These are phyloP conservation scores for mouse (Mus musculus) DNA, from an alignment of 2,113 vertebrate genomes.

Conservation along the genomic window DNA sequence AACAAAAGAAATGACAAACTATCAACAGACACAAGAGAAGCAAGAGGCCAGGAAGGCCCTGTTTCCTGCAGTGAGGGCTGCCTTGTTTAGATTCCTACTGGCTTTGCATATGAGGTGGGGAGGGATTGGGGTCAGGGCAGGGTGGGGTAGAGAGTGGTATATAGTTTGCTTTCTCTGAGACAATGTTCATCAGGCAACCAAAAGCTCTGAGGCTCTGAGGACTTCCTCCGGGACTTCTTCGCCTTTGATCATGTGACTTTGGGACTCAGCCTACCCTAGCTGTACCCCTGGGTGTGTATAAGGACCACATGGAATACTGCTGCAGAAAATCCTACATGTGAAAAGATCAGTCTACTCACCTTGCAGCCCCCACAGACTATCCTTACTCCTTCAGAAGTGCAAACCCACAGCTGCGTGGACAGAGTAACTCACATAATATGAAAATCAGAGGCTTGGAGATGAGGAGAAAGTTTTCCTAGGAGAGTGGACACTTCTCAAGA, in stretches of 20 bases:
- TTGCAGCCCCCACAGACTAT: not conserved
- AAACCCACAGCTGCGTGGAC: not conserved
- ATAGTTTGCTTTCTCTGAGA: not conserved
- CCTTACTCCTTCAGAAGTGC: not conserved
- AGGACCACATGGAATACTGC: slow-evolving; percentile 3
- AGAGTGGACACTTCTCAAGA: not conserved
- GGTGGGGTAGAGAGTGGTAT: not conserved
- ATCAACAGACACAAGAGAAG: slow-evolving; percentile 31
- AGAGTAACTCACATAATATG: not conserved
- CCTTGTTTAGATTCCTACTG: not conserved
- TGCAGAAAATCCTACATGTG: not conserved
- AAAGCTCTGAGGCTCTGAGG: slow-evolving; percentile 11
- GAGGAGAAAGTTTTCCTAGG: not conserved
- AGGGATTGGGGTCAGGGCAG: not conserved
- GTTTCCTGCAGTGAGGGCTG: not conserved
- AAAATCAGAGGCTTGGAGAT: not conserved
- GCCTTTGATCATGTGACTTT: not conserved
- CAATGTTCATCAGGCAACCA: not conserved
- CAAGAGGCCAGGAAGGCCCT: not conserved
- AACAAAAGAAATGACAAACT: slow-evolving; percentile 3
- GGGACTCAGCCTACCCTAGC: not conserved
- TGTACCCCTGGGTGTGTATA: not conserved
- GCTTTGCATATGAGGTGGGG: not conserved
- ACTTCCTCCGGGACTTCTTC: not conserved
- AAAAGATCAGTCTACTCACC: not conserved